Conservation (phyloP, 1,140 invertebrate genomes). For the Aphelinus certus region DNA sequence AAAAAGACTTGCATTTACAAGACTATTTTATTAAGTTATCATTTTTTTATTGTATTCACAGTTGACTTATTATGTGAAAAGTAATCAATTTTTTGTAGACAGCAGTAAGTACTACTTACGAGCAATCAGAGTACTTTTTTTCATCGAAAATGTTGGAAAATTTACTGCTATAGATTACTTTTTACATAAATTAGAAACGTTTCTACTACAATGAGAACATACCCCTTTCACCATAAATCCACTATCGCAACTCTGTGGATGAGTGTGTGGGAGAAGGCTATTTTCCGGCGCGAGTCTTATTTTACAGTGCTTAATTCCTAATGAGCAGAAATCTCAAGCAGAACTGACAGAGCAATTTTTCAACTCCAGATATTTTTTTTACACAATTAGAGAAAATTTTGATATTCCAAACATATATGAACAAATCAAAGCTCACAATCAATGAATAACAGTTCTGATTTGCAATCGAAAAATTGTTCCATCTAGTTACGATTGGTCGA, state of each 20-base stretch:
- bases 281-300: slow-evolving; percentile 45
- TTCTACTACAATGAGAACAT: slow-evolving; percentile 43
- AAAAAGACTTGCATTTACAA: slow-evolving; percentile 28
- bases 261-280: slow-evolving; percentile 59
- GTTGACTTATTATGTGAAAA: slow-evolving; percentile 17
- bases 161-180: slow-evolving; percentile 25
- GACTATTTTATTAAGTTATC: slow-evolving; percentile 37
- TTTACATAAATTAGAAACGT: slow-evolving; percentile 11
- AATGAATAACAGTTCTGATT: no score
- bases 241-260: slow-evolving; percentile 59
- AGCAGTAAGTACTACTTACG: not conserved
- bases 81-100: slow-evolving; percentile 25
- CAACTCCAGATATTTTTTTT: no score
- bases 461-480: slow-evolving; percentile 3
- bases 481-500: slow-evolving; percentile 13
- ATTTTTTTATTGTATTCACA: slow-evolving; percentile 34
- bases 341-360: not conserved
- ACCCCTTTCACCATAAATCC: slow-evolving; percentile 61
- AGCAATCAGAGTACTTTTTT: not conserved
- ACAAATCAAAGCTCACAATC: no score
- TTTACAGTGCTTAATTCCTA: slow-evolving; percentile 24
- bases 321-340: slow-evolving; percentile 11
- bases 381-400: not conserved
- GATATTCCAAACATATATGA: not conserved
- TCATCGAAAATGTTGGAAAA: no score